Base-by-base conservation (phyloP, 2,797 vertebrate species). In the Gila robusta region DNA sequence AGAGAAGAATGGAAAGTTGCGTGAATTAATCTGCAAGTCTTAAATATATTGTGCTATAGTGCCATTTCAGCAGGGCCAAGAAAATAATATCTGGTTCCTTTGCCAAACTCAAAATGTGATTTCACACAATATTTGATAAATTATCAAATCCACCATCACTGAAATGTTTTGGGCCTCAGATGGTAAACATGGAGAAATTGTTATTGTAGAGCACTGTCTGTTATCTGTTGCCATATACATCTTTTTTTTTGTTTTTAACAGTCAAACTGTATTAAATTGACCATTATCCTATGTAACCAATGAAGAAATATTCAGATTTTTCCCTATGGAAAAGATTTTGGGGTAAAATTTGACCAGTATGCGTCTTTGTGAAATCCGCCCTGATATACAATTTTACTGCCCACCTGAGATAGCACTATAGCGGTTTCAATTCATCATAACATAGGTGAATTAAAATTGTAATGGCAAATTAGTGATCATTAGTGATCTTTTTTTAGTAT, bases 331-430 rank as follows among this genome's bases (percentile, higher is more conserved):
- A 59, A 78, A 41, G 35, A 41, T 79, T 26, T 62, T 12, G 3
- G 14, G 23, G 54, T 59, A 47, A 52, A 74, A 74, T 72, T 7
- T 74, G 71, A n/a, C 39, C 39, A 8, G 39, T 44, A 10, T 11
- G 11, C 0, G n/a, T 32, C 4, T 74, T 70, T 70, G 35, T 71
- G 70, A 72, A 44, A 73, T 52, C 44, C 6, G 4, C 4, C 2
- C 10, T 47, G 37, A 49, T 35, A 19, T 21, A 16, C 11, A 4
- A 37, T 8, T 28, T 62, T n/a, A 47, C 32, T 28, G 17, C 32
- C 73, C 73, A 69, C 4, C 35, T 84, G 62, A 84, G 35, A 79
- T n/a, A 41, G 83, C 76, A 79, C 83, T 79, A 71, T 35, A 79
- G 67, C 39, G 0, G 6, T 54, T 28, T 76, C 10, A 39, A n/a